Percentiles rank a stretch among this genome's conserved stretches.
Conservation (phyloP, 2,797 vertebrate genomes). For the Argentina silus region DNA sequence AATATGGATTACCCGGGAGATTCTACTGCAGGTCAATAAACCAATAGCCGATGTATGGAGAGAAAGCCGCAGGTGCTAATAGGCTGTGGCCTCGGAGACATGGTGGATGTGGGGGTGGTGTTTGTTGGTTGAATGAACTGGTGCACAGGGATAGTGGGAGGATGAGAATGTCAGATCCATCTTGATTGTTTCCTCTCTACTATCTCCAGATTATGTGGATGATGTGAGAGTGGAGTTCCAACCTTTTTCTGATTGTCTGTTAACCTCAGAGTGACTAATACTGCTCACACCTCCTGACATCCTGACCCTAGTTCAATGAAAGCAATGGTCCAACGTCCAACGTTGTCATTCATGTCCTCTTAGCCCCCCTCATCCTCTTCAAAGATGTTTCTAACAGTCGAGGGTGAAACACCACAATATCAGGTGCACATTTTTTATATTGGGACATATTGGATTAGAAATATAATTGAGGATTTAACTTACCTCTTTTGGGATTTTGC, state of each 20-base stretch:
- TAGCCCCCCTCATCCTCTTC: neutral
- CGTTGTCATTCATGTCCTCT: neutral
- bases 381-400: neutral
- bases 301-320: neutral
- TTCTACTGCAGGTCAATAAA: slow-evolving; percentile 69
- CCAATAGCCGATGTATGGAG: slow-evolving; percentile 69
- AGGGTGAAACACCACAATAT: neutral
- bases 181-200: slow-evolving; percentile 52
- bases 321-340: neutral
- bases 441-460: neutral
- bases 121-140: slow-evolving; percentile 78
- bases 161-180: slow-evolving; percentile 76
- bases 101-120: slow-evolving; percentile 76
- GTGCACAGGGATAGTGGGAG: slow-evolving; percentile 78
- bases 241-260: slow-evolving; percentile 37
- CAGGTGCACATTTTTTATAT: neutral
- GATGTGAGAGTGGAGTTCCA: slow-evolving; percentile 47
- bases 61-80: slow-evolving; percentile 64
- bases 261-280: neutral
- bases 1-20: slow-evolving; percentile 60
- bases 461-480: slow-evolving; percentile 46
- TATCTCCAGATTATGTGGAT: slow-evolving; percentile 32
- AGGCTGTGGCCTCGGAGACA: slow-evolving; percentile 72
- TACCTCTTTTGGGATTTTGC: slow-evolving; percentile 56
- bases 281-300: slow-evolving; percentile 12